These are phyloP conservation scores for Archips xylosteana DNA, from an alignment of 2,888 invertebrate species.

Conservation along the genomic window DNA sequence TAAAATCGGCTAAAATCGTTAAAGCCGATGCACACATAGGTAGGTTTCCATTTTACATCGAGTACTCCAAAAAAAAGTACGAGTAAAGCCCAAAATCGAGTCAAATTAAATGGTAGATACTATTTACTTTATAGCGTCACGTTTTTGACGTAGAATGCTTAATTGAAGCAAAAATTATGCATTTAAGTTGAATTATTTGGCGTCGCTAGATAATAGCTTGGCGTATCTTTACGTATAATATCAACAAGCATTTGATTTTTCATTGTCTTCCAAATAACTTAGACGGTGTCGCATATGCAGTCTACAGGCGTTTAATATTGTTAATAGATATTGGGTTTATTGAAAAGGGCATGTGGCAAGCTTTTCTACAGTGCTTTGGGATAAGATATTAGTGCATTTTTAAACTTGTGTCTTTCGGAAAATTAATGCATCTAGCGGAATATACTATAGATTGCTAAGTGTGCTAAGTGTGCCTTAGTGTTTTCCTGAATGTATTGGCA, in stretches of 20 bases:
- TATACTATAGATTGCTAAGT: background rate
- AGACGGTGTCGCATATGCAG: background rate
- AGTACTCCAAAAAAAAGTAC: too few species aligned
- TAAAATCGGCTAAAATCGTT: background rate
- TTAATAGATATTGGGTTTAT: background rate
- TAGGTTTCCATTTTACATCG: too few species aligned
- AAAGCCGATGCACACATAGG: too few species aligned
- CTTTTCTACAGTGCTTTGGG: background rate
- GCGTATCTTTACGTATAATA: background rate
- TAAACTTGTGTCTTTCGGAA: background rate
- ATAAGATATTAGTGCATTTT: background rate
- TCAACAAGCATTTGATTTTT: background rate
- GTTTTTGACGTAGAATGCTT: too few species aligned
- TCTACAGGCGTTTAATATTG: background rate
- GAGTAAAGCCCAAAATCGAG: too few species aligned
- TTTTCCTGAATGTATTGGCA: too few species aligned
- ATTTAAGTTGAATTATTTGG: too few species aligned
- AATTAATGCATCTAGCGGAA: background rate
- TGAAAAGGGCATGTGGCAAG: background rate
- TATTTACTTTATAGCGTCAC: too few species aligned
- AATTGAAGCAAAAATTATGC: too few species aligned
- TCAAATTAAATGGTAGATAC: too few species aligned
- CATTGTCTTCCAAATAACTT: background rate
- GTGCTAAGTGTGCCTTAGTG: too few species aligned
- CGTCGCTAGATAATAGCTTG: too few species aligned